These are phyloP conservation scores for Seriola dumerili DNA, from an alignment of 2,113 vertebrate species.

Conservation along the genomic window DNA sequence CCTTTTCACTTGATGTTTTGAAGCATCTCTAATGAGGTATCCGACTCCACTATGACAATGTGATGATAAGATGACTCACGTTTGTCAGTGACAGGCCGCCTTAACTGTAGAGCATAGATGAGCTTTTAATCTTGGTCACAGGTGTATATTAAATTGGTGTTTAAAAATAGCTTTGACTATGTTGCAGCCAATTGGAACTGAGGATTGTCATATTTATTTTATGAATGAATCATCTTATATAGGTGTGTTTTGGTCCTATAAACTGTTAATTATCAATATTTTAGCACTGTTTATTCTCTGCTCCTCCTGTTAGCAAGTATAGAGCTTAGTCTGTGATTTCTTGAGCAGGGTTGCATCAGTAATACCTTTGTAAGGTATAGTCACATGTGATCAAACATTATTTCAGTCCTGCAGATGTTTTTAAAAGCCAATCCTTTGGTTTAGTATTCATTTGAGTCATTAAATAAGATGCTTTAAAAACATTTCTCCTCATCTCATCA, in stretches of 20 bases:
- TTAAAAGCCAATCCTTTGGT: background rate
- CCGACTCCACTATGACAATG: background rate
- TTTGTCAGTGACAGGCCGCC: background rate
- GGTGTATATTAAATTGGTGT: background rate
- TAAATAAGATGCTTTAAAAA: background rate
- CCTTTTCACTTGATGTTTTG: background rate
- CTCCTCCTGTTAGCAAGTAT: background rate
- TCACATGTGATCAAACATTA: background rate
- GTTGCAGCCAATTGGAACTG: background rate
- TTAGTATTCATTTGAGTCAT: conserved; percentile 5
- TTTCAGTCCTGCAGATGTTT: background rate
- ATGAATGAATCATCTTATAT: background rate
- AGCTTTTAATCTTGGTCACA: background rate
- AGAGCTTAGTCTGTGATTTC: background rate
- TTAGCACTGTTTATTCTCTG: background rate
- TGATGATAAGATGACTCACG: background rate
- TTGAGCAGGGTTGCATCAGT: background rate
- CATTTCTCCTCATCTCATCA: conserved; percentile 25
- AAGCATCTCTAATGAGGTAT: background rate
- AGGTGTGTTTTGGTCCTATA: background rate
- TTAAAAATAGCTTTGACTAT: background rate
- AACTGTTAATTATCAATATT: background rate
- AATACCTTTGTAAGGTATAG: background rate
- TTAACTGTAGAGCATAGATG: background rate
- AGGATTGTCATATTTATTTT: background rate